Evolutionary conservation across 2,797 vertebrate genomes (phyloP).

Genomic region (Babyrousa celebensis): DNA sequence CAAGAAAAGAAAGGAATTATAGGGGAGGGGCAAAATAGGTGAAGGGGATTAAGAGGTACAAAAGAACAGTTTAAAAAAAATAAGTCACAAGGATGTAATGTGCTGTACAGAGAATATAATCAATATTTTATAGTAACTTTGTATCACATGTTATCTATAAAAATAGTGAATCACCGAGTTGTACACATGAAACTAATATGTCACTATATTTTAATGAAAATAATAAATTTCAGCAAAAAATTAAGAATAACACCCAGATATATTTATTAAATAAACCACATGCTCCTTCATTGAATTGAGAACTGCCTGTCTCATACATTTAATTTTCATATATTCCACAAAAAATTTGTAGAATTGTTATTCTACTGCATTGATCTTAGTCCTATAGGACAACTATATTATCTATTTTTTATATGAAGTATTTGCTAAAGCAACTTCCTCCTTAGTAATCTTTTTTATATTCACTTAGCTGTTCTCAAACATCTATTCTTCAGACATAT

Average conservation of each 20-base stretch:
- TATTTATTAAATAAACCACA: constrained; percentile 13
- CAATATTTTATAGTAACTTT: too few relatives aligned
- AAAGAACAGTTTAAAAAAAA: too few relatives aligned
- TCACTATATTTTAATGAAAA: too few relatives aligned
- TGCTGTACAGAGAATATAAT: too few relatives aligned
- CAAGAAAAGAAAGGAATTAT: too few relatives aligned
- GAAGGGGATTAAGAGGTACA: too few relatives aligned
- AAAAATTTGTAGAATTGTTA: neutral
- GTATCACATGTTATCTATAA: too few relatives aligned
- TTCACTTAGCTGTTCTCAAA: neutral
- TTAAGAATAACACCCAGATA: neutral
- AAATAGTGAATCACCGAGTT: too few relatives aligned
- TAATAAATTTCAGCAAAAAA: too few relatives aligned
- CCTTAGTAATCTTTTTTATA: neutral
- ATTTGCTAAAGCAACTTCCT: neutral
- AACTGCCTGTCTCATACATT: neutral
- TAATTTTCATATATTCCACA: neutral
- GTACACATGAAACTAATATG: too few relatives aligned
- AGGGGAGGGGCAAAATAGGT: too few relatives aligned
- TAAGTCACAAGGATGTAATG: too few relatives aligned
- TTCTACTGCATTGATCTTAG: neutral
- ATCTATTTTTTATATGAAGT: neutral
- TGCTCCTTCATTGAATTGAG: neutral
- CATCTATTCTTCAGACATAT: neutral
- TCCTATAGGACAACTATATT: neutral